Evolutionary conservation across 2,797 vertebrate genomes (phyloP), one percentile per base, ranked within the genome.

Genomic region (Phataginus tricuspis): DNA sequence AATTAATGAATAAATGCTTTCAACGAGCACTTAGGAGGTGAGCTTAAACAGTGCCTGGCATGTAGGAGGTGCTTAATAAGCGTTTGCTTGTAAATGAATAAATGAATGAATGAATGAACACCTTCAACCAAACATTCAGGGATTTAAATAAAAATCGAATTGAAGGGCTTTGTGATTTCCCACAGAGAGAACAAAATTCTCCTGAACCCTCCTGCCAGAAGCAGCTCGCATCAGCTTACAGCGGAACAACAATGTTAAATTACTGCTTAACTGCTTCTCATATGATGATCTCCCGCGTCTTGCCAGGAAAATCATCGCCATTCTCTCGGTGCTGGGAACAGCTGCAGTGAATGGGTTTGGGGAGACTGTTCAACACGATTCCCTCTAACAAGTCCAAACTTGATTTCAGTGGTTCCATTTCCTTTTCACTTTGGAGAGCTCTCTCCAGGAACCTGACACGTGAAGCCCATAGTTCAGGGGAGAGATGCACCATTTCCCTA

Each of bases 211-310:
- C 66, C 89, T 55, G 27, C 78, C 66, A 95, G 96, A 79, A 68
- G 91, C 64, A 68, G 95, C 86, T 75, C 12, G 0, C 68, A 25
- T 83, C 89, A 45, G 53, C 75, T 90, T 61, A 21, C 4, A 6
- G 68, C 2, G 5, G 87, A 90, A 93, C 90, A 92, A 84, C 94
- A n/a, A 37, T 84, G 84, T 91, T 96, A 96, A 96, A 95, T 95
- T 87, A 93, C 31, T 61, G 31, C 95, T 66, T 85, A 93, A 94
- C 94, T 72, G 55, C 88, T 86, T 75, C 94, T 91, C 42, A 0
- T 53, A 45, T 5, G 69, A 88, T 55, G 66, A 78, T 80, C 79
- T 75, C 51, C 83, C 1, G 4, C 15, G n/a, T 90, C 88, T 83
- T 89, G 7, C 78, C 91, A 86, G 89, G 93, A 97, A 95, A 96